Conservation (phyloP, 2,797 vertebrate genomes). For the Anableps anableps region DNA sequence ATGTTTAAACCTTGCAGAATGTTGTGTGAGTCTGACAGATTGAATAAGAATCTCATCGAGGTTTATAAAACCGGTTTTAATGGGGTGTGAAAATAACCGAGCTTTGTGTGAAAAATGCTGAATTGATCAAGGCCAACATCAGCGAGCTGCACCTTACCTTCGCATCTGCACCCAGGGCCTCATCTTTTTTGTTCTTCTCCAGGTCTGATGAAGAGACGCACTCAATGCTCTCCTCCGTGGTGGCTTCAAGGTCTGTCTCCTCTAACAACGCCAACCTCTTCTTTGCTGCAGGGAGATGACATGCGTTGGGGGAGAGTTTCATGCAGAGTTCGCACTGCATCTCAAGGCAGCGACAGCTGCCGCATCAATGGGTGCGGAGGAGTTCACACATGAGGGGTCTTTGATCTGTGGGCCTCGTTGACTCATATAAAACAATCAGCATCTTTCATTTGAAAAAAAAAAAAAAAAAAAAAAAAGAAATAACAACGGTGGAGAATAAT, state of each 20-base stretch:
- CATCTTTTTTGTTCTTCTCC: conserved; percentile 70
- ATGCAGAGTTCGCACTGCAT: conserved; percentile 20
- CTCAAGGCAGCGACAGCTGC: conserved; percentile 32
- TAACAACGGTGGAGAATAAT: conserved; percentile 15
- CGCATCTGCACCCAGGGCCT: conserved; percentile 38
- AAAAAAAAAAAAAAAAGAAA: background rate
- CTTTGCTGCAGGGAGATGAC: conserved; percentile 67
- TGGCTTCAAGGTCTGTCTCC: conserved; percentile 72
- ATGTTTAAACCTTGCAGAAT: background rate
- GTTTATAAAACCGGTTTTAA: background rate
- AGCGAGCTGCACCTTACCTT: conserved; percentile 49
- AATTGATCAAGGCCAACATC: conserved; percentile 8
- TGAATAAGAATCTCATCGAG: background rate
- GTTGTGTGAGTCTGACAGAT: background rate
- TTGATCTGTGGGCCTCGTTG: conserved; percentile 43
- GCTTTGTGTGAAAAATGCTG: conserved; percentile 1
- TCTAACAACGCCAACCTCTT: conserved; percentile 72
- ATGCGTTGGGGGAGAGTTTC: background rate
- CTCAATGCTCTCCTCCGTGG: conserved; percentile 79
- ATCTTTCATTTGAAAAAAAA: conserved; percentile 20
- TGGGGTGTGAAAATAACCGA: background rate
- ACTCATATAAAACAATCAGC: conserved; percentile 35
- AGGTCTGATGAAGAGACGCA: conserved; percentile 71
- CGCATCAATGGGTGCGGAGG: conserved; percentile 4
- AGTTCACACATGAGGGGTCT: conserved; percentile 27